phyloP scores from a whole-genome alignment of 2,888 invertebrate species.

The Eurois occulta region DNA sequence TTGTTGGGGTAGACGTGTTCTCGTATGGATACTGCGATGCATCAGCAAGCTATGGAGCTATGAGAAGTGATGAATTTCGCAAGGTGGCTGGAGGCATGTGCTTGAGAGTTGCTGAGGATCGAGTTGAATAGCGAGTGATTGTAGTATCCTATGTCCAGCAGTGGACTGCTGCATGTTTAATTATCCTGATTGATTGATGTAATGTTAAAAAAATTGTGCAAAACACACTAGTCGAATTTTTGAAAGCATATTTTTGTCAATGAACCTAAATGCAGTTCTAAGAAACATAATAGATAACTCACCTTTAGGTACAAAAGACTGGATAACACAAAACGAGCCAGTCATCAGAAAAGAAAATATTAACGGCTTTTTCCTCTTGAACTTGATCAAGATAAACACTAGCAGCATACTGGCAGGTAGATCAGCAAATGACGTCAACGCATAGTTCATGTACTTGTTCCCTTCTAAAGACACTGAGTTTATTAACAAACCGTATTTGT shows the following conservation, averaged over 20 bases:
- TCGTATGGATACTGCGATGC: neutral
- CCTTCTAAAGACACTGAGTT: constrained; percentile 93
- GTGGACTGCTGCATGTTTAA: neutral
- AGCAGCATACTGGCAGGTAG: constrained; percentile 90
- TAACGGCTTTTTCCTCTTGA: constrained; percentile 87
- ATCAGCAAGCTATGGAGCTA: neutral
- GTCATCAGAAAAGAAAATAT: constrained; percentile 63
- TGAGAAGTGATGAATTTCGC: neutral
- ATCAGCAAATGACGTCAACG: constrained; percentile 90
- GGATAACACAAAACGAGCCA: constrained; percentile 61
- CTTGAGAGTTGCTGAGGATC: neutral
- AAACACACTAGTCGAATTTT: neutral
- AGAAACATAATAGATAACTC: neutral
- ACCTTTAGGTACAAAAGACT: constrained; percentile 68
- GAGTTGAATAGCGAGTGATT: neutral
- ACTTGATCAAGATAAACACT: constrained; percentile 86
- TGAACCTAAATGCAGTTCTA: neutral
- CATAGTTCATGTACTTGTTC: constrained; percentile 93
- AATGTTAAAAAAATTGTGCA: neutral
- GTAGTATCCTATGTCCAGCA: neutral
- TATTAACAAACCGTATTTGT: constrained; percentile 92
- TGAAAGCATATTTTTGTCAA: neutral
- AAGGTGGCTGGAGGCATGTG: neutral
- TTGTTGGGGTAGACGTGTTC: neutral
- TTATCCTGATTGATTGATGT: neutral